Evolutionary conservation across 2,113 vertebrate species (phyloP).

Genomic region (Benthochromis sp.): DNA sequence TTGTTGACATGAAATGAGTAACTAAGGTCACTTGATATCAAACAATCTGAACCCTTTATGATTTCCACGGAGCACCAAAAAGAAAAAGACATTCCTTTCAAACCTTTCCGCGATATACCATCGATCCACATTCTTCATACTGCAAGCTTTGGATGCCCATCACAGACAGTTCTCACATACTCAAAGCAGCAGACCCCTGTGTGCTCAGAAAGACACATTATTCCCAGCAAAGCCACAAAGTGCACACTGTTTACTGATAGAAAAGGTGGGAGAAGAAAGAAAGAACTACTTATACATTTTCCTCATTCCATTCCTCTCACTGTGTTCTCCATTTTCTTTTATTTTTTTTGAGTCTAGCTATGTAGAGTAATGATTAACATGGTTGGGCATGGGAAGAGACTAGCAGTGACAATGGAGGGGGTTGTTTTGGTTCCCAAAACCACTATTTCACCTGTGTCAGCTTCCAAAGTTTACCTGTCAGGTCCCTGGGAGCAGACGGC

Average conservation of each 20-base stretch:
- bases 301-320: slow-evolving; percentile 52
- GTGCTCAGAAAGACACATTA: slow-evolving; percentile 23
- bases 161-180: slow-evolving; percentile 50
- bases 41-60: background rate
- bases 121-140: slow-evolving; percentile 51
- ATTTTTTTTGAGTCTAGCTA: background rate
- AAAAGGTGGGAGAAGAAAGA: background rate
- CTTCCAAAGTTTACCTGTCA: slow-evolving; percentile 64
- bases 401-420: slow-evolving; percentile 64
- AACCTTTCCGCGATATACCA: background rate
- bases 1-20: background rate
- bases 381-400: slow-evolving; percentile 66
- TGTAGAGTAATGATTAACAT: slow-evolving; percentile 74
- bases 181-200: slow-evolving; percentile 9
- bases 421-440: slow-evolving; percentile 60
- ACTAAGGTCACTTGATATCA: slow-evolving; percentile 18
- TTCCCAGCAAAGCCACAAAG: slow-evolving; percentile 33
- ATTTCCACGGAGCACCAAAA: background rate
- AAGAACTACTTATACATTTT: slow-evolving; percentile 39
- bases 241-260: slow-evolving; percentile 52
- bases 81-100: slow-evolving; percentile 17
- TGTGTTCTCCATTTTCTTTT: background rate
- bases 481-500: slow-evolving; percentile 23
- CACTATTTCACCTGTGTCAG: slow-evolving; percentile 42
- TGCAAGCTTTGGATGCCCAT: background rate